Evolutionary conservation across 2,113 vertebrate species (phyloP).

Genomic region (Barbus barbus): DNA sequence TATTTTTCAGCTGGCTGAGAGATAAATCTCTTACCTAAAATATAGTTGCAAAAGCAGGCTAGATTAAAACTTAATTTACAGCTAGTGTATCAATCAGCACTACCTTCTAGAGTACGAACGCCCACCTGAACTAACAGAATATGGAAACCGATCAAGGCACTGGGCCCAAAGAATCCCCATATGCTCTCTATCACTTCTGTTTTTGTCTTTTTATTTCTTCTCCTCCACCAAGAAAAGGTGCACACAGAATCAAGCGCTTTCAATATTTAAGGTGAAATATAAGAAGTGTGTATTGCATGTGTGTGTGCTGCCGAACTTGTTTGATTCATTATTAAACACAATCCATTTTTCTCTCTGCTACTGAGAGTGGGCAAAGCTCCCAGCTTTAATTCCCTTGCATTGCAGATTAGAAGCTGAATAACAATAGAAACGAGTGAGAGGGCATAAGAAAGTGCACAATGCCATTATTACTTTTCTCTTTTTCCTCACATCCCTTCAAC

Average conservation of each 20-base stretch:
- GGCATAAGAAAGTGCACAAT: neutral
- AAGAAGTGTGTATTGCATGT: constrained; percentile 53
- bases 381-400: constrained; percentile 71
- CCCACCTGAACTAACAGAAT: constrained; percentile 2
- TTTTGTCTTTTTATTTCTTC: constrained; percentile 36
- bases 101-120: neutral
- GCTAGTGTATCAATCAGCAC: neutral
- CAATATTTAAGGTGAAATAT: constrained; percentile 68
- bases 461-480: constrained; percentile 10
- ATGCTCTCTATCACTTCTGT: neutral
- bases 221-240: constrained; percentile 37
- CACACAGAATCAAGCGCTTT: constrained; percentile 56
- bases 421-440: constrained; percentile 48
- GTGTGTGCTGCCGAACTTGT: constrained; percentile 52
- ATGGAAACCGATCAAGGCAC: neutral
- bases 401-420: constrained; percentile 65
- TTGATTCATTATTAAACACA: constrained; percentile 74
- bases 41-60: neutral
- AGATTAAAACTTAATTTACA: neutral
- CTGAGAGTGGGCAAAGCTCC: constrained; percentile 65
- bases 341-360: constrained; percentile 50
- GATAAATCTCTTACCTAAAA: neutral
- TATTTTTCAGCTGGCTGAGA: neutral
- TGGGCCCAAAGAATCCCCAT: neutral
- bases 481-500: neutral